phyloP scores from a whole-genome alignment of 1,140 invertebrate species.

The Camponotus vicinus region DNA sequence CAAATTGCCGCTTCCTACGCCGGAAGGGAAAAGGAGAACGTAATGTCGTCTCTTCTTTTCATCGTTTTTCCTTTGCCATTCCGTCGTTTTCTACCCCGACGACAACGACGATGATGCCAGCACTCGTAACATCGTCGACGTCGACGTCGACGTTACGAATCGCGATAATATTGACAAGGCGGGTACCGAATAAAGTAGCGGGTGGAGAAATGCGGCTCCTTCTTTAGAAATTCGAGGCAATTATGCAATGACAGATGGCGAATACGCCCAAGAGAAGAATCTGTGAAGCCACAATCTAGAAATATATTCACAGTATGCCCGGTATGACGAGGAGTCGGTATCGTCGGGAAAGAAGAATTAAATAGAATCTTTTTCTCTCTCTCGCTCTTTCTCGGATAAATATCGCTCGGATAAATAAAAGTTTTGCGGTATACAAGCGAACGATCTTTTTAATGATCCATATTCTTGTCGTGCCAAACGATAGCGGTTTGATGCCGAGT shows the following conservation, averaged over 20 bases:
- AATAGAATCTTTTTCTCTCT: background rate
- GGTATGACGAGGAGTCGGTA: slow-evolving; percentile 21
- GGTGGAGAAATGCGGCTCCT: slow-evolving; percentile 33
- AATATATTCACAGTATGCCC: slow-evolving; percentile 24
- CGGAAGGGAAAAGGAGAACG: slow-evolving; percentile 54
- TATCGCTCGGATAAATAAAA: background rate
- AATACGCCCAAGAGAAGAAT: slow-evolving; percentile 39
- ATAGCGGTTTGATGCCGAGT: background rate
- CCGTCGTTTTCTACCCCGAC: slow-evolving; percentile 31
- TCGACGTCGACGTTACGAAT: slow-evolving; percentile 66
- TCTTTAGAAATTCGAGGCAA: slow-evolving; percentile 46
- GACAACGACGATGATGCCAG: slow-evolving; percentile 3
- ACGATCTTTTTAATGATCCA: slow-evolving; percentile 22
- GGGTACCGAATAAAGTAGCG: slow-evolving; percentile 54
- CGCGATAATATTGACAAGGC: slow-evolving; percentile 72
- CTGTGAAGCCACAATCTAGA: slow-evolving; percentile 21
- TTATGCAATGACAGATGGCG: slow-evolving; percentile 52
- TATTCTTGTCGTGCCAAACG: background rate
- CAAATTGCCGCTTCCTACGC: slow-evolving; percentile 62
- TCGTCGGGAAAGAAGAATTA: slow-evolving; percentile 13
- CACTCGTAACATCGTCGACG: slow-evolving; percentile 54
- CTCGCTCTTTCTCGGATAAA: background rate
- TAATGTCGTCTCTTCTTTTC: slow-evolving; percentile 63
- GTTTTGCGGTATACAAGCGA: slow-evolving; percentile 3
- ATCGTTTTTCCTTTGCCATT: slow-evolving; percentile 55